Percentiles rank a stretch among this genome's conserved stretches.
phyloP scores from a whole-genome alignment of 2,888 invertebrate species.

The Pollenia labialis region DNA sequence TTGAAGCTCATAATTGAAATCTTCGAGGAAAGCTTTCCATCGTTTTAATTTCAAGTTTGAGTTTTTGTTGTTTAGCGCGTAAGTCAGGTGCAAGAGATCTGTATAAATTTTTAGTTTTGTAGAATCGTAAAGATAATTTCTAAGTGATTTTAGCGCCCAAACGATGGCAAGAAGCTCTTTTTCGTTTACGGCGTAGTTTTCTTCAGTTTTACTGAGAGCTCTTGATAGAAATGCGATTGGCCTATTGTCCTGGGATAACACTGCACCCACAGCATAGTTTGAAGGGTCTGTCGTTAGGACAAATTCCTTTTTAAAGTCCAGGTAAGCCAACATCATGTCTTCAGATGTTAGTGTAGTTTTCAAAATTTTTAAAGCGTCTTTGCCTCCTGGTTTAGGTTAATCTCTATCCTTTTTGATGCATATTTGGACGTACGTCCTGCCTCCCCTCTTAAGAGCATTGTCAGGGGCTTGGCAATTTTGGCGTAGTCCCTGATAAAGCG shows the following conservation, averaged over 20 bases:
- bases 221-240: conserved; percentile 58
- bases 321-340: background rate
- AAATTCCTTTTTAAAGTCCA: conserved; percentile 41
- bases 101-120: conserved; percentile 61
- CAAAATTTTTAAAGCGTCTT: background rate
- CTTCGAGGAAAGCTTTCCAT: conserved; percentile 38
- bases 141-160: conserved; percentile 50
- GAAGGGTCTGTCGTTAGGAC: conserved; percentile 60
- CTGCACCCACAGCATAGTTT: conserved; percentile 61
- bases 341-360: background rate
- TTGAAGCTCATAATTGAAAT: conserved; percentile 66
- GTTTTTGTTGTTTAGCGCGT: conserved; percentile 70
- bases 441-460: conserved; percentile 16
- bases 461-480: no score
- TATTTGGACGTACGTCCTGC: conserved; percentile 10
- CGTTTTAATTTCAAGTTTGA: background rate
- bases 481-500: background rate
- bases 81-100: conserved; percentile 63
- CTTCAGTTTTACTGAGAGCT: conserved; percentile 38
- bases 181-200: conserved; percentile 59
- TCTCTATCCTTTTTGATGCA: background rate
- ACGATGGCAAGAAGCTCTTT: conserved; percentile 27
- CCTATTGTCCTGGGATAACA: conserved; percentile 56
- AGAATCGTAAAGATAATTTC: conserved; percentile 64
- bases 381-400: conserved; percentile 6